Percentiles rank a stretch among this genome's conserved stretches.
Conservation (phyloP, 2,797 vertebrate species). For the Hipposideros larvatus region DNA sequence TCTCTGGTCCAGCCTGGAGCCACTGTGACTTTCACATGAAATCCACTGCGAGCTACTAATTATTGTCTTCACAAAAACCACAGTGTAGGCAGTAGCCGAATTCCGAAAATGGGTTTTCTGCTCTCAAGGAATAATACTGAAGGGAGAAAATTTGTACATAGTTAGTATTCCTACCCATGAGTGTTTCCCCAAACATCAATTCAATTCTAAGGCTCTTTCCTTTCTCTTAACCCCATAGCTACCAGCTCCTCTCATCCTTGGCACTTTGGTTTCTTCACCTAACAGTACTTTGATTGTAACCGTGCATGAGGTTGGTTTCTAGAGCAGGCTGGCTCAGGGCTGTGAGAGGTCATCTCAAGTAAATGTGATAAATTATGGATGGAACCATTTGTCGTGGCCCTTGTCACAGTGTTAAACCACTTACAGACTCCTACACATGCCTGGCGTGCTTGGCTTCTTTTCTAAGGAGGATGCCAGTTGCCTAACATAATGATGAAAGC, state of each 20-base stretch:
- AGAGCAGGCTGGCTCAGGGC: neutral
- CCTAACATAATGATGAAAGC: neutral
- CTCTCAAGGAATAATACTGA: constrained; percentile 77
- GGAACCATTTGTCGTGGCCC: neutral
- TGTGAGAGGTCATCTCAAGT: neutral
- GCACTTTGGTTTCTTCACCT: neutral
- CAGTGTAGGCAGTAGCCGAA: constrained; percentile 68
- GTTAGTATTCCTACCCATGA: neutral
- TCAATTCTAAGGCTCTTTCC: neutral
- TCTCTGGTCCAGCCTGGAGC: constrained; percentile 65
- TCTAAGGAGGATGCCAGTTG: neutral
- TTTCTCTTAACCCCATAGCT: neutral
- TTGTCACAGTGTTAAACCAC: neutral
- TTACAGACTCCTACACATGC: neutral
- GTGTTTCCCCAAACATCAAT: neutral
- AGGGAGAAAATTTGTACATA: constrained; percentile 59
- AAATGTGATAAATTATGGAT: neutral
- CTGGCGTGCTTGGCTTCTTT: neutral
- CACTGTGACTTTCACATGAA: constrained; percentile 79
- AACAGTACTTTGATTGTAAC: neutral
- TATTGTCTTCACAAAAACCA: constrained; percentile 75
- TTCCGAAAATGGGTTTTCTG: constrained; percentile 66
- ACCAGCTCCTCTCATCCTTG: neutral
- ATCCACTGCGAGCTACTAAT: constrained; percentile 72
- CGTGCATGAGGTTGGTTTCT: neutral